A percentile compares a stretch with the other conserved stretches of the same genome.
These are phyloP conservation scores for Sigmodon hispidus DNA, from an alignment of 2,113 vertebrate genomes.

Conservation along the genomic window DNA sequence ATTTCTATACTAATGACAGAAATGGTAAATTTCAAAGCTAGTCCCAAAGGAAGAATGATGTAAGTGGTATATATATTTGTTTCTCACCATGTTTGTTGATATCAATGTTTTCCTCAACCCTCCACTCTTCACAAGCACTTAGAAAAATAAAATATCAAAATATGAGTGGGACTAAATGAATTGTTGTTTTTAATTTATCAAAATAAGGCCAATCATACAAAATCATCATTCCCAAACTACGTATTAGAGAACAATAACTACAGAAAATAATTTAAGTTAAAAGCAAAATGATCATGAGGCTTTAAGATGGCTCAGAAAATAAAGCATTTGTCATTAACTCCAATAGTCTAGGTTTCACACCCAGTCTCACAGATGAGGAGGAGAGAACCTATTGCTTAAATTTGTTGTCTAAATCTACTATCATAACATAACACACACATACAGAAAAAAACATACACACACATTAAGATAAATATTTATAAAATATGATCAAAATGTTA, in stretches of 20 bases:
- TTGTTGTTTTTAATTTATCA: background rate
- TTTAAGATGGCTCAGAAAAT: background rate
- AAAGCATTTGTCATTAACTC: background rate
- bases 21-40: background rate
- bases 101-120: background rate
- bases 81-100: background rate
- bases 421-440: background rate
- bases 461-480: background rate
- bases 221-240: background rate
- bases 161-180: background rate
- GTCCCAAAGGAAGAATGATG: background rate
- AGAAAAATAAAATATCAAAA: background rate
- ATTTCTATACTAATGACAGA: background rate
- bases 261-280: background rate
- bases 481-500: background rate
- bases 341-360: too few species aligned
- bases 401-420: background rate
- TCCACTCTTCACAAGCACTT: background rate
- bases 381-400: background rate
- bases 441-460: background rate
- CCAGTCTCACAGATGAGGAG: too few species aligned
- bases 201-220: background rate
- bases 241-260: background rate
- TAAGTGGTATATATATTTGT: background rate
- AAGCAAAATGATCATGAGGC: background rate